A percentile compares a stretch with the other conserved stretches of the same genome.
Evolutionary conservation across 2,113 vertebrate species (phyloP).

Genomic region (Cephalopholis sonnerati): DNA sequence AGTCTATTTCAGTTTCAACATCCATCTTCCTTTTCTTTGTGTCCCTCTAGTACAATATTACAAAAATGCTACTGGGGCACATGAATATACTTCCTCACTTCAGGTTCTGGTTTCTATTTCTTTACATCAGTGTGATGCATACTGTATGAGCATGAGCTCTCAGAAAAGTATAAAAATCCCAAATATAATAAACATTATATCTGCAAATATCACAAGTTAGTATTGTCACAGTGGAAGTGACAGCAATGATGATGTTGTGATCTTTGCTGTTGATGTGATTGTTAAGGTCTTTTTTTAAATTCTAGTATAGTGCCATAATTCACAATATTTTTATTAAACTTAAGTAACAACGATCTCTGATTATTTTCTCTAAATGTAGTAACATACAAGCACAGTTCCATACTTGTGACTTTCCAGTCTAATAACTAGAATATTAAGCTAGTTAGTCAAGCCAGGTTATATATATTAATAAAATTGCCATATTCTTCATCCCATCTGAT

Average conservation of each 20-base stretch:
- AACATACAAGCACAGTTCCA: neutral
- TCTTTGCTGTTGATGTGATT: neutral
- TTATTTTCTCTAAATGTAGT: neutral
- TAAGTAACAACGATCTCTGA: neutral
- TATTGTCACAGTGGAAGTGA: neutral
- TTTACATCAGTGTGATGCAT: neutral
- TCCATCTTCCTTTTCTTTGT: constrained; percentile 5
- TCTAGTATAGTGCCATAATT: neutral
- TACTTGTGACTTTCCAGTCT: constrained; percentile 1
- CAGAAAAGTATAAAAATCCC: neutral
- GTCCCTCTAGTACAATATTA: neutral
- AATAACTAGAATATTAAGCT: constrained; percentile 20
- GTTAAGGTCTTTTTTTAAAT: neutral
- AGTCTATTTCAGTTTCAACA: constrained; percentile 1
- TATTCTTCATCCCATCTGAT: neutral
- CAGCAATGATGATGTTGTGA: too few species aligned
- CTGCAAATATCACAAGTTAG: too few species aligned
- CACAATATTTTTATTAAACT: neutral
- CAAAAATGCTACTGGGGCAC: neutral
- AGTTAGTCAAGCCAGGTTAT: constrained; percentile 44
- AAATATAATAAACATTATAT: neutral
- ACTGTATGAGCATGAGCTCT: neutral
- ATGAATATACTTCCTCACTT: neutral
- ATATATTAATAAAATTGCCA: constrained; percentile 30
- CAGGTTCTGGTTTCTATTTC: neutral